These are phyloP conservation scores for Cyclina sinensis DNA, from an alignment of 1,140 invertebrate genomes.

Conservation along the genomic window DNA sequence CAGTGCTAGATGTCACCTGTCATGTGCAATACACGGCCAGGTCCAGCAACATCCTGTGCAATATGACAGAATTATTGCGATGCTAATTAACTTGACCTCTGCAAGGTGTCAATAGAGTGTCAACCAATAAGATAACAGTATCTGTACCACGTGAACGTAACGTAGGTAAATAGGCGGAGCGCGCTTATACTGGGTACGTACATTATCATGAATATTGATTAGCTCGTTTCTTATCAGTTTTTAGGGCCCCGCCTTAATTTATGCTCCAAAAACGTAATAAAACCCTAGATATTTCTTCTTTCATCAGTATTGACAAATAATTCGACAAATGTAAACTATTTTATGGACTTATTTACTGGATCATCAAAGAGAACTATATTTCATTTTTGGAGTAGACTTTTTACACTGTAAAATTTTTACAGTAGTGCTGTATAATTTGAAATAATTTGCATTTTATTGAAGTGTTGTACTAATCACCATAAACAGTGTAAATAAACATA, in stretches of 20 bases:
- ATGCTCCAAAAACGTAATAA: slow-evolving; percentile 42
- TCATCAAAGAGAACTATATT: slow-evolving; percentile 38
- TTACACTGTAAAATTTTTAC: background rate
- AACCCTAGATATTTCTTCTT: slow-evolving; percentile 17
- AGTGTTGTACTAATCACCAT: background rate
- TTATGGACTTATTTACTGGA: slow-evolving; percentile 51
- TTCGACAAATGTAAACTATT: slow-evolving; percentile 62
- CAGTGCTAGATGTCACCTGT: slow-evolving; percentile 2
- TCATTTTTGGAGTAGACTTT: slow-evolving; percentile 30
- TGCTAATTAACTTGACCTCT: slow-evolving; percentile 21
- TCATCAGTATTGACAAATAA: slow-evolving; percentile 63
- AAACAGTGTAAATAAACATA: background rate
- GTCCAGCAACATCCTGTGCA: slow-evolving; percentile 21
- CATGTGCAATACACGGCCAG: slow-evolving; percentile 19
- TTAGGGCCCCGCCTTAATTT: slow-evolving; percentile 47
- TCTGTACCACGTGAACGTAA: background rate
- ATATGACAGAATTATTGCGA: slow-evolving; percentile 39
- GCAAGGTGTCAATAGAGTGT: background rate
- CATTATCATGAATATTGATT: slow-evolving; percentile 44
- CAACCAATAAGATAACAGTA: slow-evolving; percentile 5
- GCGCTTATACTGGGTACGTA: background rate
- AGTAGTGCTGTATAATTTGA: slow-evolving; percentile 3
- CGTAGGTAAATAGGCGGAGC: slow-evolving; percentile 29
- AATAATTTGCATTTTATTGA: slow-evolving; percentile 25
- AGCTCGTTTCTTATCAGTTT: background rate